phyloP scores from a whole-genome alignment of 2,113 vertebrate genomes.

The Gymnocephalus cernua region DNA sequence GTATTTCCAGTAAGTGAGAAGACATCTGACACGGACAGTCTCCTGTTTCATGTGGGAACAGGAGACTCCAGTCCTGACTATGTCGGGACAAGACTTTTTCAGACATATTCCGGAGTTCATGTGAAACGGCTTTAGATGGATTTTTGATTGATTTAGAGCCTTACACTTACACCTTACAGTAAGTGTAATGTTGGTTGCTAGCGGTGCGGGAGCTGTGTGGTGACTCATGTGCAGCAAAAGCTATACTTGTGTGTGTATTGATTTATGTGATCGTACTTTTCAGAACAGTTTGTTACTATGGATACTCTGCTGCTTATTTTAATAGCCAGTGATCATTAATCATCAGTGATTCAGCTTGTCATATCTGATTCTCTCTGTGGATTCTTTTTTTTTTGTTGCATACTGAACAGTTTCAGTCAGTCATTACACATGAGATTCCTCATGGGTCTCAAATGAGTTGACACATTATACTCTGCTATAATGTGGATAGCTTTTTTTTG shows the following conservation, averaged over 20 bases:
- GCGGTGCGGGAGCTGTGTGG: background rate
- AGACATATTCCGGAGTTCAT: no score
- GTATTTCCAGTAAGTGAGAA: no score
- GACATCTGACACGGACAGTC: no score
- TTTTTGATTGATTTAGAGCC: no score
- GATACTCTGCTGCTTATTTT: conserved; percentile 1
- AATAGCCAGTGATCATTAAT: conserved; percentile 27
- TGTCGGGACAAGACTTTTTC: no score
- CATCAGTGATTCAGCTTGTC: conserved; percentile 30
- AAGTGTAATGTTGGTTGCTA: background rate
- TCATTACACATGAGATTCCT: conserved; percentile 12
- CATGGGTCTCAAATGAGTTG: conserved; percentile 17
- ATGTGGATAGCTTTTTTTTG: background rate
- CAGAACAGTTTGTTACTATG: conserved; percentile 9
- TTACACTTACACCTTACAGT: no score
- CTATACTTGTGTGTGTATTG: background rate
- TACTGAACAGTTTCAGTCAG: conserved; percentile 5
- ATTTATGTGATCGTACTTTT: background rate
- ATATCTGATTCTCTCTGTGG: conserved; percentile 1
- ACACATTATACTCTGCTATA: background rate
- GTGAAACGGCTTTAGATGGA: no score
- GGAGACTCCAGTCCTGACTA: no score
- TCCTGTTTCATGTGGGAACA: no score
- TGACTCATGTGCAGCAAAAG: background rate
- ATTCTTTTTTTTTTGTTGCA: background rate